These are phyloP conservation scores for Luffia ferchaultella DNA, from an alignment of 2,888 invertebrate species.

Conservation along the genomic window DNA sequence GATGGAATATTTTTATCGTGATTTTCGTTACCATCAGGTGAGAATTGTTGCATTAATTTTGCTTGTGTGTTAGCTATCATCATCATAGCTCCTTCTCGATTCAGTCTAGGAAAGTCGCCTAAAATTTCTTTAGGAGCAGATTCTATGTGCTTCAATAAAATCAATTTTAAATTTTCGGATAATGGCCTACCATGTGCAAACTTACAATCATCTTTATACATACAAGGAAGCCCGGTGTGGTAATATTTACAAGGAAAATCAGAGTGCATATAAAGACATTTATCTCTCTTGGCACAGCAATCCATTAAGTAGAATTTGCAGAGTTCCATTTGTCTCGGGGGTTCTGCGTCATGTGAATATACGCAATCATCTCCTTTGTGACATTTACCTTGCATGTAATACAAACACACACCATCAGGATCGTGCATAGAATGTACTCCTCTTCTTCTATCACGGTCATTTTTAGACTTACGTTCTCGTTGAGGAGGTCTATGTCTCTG, in stretches of 20 bases:
- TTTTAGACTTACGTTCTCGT: slow-evolving; percentile 28
- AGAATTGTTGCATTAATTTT: slow-evolving; percentile 50
- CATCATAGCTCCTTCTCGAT: slow-evolving; percentile 76
- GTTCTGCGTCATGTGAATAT: slow-evolving; percentile 84
- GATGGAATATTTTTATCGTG: slow-evolving; percentile 50
- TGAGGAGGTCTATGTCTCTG: slow-evolving; percentile 42
- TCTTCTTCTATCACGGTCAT: slow-evolving; percentile 54
- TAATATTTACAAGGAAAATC: slow-evolving; percentile 98
- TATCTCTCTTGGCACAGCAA: slow-evolving; percentile 93
- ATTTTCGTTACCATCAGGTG: slow-evolving; percentile 29
- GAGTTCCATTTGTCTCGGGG: slow-evolving; percentile 88
- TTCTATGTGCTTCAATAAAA: slow-evolving; percentile 80
- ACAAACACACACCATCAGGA: slow-evolving; percentile 79
- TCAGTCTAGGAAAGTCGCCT: slow-evolving; percentile 87
- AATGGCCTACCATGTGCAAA: slow-evolving; percentile 91
- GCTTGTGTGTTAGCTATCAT: slow-evolving; percentile 57
- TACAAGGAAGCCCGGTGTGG: slow-evolving; percentile 91
- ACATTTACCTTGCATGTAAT: slow-evolving; percentile 90
- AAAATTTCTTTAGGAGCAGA: slow-evolving; percentile 91
- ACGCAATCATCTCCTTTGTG: slow-evolving; percentile 85
- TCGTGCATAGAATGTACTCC: slow-evolving; percentile 69
- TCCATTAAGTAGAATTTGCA: slow-evolving; percentile 98
- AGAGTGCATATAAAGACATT: slow-evolving; percentile 95
- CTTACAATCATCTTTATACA: slow-evolving; percentile 85
- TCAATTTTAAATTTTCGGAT: slow-evolving; percentile 77